Evolutionary conservation across 2,797 vertebrate species (phyloP), one percentile per base, ranked within the genome.

Genomic region (Melanogrammus aeglefinus): DNA sequence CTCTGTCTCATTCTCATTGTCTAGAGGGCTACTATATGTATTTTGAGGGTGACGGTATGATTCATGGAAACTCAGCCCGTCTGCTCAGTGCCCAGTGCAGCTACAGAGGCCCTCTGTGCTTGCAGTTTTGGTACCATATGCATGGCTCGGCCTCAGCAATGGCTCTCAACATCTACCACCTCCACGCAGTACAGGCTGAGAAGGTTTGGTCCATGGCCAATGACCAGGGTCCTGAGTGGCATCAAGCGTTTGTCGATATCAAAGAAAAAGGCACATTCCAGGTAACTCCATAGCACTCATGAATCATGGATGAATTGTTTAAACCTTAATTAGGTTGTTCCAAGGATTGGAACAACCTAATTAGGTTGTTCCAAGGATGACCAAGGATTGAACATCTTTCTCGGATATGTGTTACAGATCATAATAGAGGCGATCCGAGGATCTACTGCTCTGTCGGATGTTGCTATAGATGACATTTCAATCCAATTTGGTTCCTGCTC

Each of bases 41-140:
- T 77, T 91, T 93, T 31, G 94, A 95, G 76, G 93, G 86, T 14
- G 79, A 91, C 6, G 75, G 76, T 3, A 86, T 78, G 36, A 74
- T 77, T 4, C 73, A 84, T 7, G 95, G 95, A 69, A 92, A 93
- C 80, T 87, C 92, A 0, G 94, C 94, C 29, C 88, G 90, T 0
- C 83, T 96, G 80, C n/a, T 92, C 84, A 96, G 94, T 66, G 88
- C 92, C 0, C 29, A 9, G n/a, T 96, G 96, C 80, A 75, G 80
- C 21, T 83, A 81, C 3, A 47, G 78, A 18, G 93, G 93, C 74
- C 86, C 89, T 0, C 82, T 94, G 79, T 96, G 96, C 86, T 87
- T 96, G 82, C 77, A 86, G 47, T 96, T 96, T 89, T 96, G 95
- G 95, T 96, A 96, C 84, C 91, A 96, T 83, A 94, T 96, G 94